These are phyloP conservation scores for Heteropelma amictum DNA, from an alignment of 2,888 invertebrate species.

Conservation along the genomic window DNA sequence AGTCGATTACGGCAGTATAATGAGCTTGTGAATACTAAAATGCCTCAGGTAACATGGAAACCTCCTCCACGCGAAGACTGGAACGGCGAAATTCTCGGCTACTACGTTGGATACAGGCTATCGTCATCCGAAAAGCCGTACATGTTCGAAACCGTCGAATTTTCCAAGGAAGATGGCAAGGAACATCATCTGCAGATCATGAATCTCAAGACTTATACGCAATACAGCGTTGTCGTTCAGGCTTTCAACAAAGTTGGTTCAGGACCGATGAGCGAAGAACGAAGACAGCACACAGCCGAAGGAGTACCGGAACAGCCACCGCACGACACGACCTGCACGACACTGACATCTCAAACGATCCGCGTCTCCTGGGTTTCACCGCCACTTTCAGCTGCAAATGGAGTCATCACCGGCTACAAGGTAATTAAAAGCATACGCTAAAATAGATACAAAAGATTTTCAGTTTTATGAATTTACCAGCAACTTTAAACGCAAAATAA, in stretches of 20 bases:
- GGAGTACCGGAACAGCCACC: constrained; percentile 95
- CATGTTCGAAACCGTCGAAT: constrained; percentile 94
- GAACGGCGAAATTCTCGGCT: constrained; percentile 95
- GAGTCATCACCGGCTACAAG: constrained; percentile 97
- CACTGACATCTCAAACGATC: constrained; percentile 95
- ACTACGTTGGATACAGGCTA: constrained; percentile 93
- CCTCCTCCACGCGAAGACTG: constrained; percentile 93
- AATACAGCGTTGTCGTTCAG: constrained; percentile 97
- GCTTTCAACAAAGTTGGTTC: constrained; percentile 96
- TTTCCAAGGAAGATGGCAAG: constrained; percentile 93
- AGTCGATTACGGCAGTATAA: too few species aligned
- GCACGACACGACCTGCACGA: constrained; percentile 94
- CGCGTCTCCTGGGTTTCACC: constrained; percentile 97
- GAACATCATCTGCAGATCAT: constrained; percentile 91
- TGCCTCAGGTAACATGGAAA: constrained; percentile 88
- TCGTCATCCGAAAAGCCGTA: constrained; percentile 91
- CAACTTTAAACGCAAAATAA: too few species aligned
- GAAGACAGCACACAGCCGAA: constrained; percentile 95
- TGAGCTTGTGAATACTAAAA: background rate
- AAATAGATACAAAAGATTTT: background rate
- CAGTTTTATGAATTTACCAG: background rate
- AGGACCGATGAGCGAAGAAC: constrained; percentile 93
- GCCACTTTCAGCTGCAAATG: constrained; percentile 93
- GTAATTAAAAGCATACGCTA: constrained; percentile 55
- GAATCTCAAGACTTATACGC: constrained; percentile 94